phyloP scores from a whole-genome alignment of 2,797 vertebrate genomes.

The Crenichthys baileyi region DNA sequence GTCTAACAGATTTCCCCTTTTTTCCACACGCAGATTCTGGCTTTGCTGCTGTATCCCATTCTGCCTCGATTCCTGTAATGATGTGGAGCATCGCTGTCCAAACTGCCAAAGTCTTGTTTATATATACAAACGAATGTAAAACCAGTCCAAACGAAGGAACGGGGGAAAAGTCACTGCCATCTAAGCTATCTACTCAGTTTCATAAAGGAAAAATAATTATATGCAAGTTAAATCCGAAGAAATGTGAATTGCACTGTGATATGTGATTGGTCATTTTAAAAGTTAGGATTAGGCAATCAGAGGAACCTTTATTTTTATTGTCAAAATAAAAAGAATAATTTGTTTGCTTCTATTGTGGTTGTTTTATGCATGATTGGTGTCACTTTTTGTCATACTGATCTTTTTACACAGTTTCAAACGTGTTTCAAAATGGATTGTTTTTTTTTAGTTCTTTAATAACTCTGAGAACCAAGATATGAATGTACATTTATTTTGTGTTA shows the following conservation, averaged over 20 bases:
- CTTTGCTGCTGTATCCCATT: constrained; percentile 79
- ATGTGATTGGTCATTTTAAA: neutral
- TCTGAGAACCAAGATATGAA: too few relatives aligned
- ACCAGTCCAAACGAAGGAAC: neutral
- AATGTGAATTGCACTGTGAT: neutral
- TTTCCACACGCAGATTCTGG: constrained; percentile 57
- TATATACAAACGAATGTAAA: constrained; percentile 68
- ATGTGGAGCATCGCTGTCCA: constrained; percentile 78
- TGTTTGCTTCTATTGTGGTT: too few relatives aligned
- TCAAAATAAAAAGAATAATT: too few relatives aligned
- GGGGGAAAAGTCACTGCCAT: too few relatives aligned
- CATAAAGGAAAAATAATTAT: neutral
- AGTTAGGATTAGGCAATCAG: neutral
- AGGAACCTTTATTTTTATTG: neutral
- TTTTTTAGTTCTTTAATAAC: too few relatives aligned
- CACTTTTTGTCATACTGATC: too few relatives aligned
- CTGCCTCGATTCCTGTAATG: constrained; percentile 77
- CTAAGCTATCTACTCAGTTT: neutral
- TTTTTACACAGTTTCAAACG: too few relatives aligned
- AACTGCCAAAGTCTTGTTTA: constrained; percentile 68
- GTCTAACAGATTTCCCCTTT: neutral
- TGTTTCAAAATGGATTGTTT: too few relatives aligned
- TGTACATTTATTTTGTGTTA: too few relatives aligned
- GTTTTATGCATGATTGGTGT: too few relatives aligned
- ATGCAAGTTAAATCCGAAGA: neutral